Evolutionary conservation across 2,797 vertebrate genomes (phyloP).

Genomic region (Oreortyx pictus): DNA sequence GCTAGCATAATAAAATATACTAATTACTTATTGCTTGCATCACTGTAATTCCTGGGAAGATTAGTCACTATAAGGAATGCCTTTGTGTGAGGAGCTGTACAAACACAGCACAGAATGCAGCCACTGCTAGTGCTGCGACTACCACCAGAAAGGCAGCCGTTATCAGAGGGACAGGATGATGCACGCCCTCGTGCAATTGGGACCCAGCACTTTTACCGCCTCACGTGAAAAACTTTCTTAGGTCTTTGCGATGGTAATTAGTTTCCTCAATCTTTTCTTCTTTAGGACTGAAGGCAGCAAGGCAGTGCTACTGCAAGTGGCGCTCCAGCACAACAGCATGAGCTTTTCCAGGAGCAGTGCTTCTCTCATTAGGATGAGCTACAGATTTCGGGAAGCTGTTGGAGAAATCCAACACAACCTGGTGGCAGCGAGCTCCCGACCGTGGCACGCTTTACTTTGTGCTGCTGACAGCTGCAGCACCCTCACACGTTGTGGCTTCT

Average conservation of each 20-base stretch:
- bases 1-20: conserved; percentile 27
- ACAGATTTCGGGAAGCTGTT: background rate
- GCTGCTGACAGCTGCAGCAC: background rate
- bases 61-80: conserved; percentile 72
- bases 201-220: background rate
- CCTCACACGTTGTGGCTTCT: background rate
- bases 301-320: background rate
- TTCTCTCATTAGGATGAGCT: background rate
- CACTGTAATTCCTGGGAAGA: conserved; percentile 65
- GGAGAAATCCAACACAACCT: background rate
- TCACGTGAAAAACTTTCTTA: background rate
- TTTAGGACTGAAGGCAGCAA: background rate
- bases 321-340: background rate
- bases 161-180: conserved; percentile 19
- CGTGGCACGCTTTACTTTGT: background rate
- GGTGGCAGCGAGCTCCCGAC: background rate
- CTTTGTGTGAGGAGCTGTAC: conserved; percentile 47
- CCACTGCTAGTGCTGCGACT: background rate
- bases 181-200: background rate
- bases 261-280: background rate
- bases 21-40: conserved; percentile 67
- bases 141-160: background rate
- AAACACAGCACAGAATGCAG: conserved; percentile 19
- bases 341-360: background rate
- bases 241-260: background rate